Conservation (phyloP, 2,888 invertebrate species). For the Mimachlamys varia region DNA sequence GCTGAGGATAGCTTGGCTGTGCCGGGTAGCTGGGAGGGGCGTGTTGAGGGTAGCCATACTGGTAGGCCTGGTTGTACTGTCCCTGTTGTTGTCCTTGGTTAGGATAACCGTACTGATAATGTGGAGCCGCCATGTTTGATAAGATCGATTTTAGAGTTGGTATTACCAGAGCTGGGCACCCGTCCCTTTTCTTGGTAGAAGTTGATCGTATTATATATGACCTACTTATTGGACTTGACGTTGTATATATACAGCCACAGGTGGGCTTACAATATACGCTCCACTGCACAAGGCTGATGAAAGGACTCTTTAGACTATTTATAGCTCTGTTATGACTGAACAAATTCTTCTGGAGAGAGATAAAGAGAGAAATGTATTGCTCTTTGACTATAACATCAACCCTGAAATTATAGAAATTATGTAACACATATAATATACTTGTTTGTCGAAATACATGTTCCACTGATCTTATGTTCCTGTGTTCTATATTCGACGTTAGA, state of each 20-base stretch:
- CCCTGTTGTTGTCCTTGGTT: not conserved
- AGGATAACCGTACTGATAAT: not conserved
- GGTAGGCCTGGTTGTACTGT: not conserved
- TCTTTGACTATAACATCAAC: too few species aligned
- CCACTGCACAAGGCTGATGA: not conserved
- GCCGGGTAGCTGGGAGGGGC: slow-evolving; percentile 28
- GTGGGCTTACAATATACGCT: not conserved
- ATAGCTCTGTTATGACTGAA: too few species aligned
- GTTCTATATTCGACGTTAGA: too few species aligned
- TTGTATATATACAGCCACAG: not conserved
- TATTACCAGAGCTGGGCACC: not conserved
- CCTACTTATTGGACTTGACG: not conserved
- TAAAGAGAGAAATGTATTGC: too few species aligned
- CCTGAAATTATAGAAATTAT: too few species aligned
- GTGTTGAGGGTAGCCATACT: not conserved
- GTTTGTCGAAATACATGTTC: too few species aligned
- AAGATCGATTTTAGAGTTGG: not conserved
- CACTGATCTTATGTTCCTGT: too few species aligned
- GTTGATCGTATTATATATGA: not conserved
- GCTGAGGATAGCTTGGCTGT: not conserved
- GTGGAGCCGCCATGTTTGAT: not conserved
- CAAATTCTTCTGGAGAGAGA: too few species aligned
- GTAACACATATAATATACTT: too few species aligned
- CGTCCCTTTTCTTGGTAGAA: not conserved
- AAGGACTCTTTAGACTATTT: not conserved